A percentile compares a stretch with the other conserved stretches of the same genome.
Evolutionary conservation across 2,113 vertebrate genomes (phyloP).

Genomic region (Xiphorhynchus elegans): DNA sequence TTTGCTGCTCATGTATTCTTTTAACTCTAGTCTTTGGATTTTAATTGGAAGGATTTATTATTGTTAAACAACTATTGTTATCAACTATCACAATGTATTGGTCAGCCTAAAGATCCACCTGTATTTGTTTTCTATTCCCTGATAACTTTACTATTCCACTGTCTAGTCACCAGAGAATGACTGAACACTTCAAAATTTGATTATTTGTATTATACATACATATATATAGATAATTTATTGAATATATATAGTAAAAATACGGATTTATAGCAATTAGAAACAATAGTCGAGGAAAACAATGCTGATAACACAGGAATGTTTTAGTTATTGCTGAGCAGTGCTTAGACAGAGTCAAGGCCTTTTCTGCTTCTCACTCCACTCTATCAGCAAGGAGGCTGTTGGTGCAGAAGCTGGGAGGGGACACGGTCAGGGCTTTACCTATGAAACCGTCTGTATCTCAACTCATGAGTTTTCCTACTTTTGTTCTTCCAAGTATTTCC

Average conservation of each 20-base stretch:
- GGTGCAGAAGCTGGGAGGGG: neutral
- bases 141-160: neutral
- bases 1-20: neutral
- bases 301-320: neutral
- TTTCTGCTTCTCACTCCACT: neutral
- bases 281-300: neutral
- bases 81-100: neutral
- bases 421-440: neutral
- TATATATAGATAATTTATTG: neutral
- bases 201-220: neutral
- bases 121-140: neutral
- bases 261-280: neutral
- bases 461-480: neutral
- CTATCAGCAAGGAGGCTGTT: neutral
- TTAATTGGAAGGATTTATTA: neutral
- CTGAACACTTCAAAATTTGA: neutral
- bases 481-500: neutral
- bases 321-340: neutral
- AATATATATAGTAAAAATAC: neutral
- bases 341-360: neutral
- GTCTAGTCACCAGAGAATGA: neutral
- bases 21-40: neutral
- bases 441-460: neutral
- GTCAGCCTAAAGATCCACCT: neutral
- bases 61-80: neutral